A percentile compares a stretch with the other conserved stretches of the same genome.
These are phyloP conservation scores for Ursus arctos DNA, from an alignment of 2,113 vertebrate species.

Conservation along the genomic window DNA sequence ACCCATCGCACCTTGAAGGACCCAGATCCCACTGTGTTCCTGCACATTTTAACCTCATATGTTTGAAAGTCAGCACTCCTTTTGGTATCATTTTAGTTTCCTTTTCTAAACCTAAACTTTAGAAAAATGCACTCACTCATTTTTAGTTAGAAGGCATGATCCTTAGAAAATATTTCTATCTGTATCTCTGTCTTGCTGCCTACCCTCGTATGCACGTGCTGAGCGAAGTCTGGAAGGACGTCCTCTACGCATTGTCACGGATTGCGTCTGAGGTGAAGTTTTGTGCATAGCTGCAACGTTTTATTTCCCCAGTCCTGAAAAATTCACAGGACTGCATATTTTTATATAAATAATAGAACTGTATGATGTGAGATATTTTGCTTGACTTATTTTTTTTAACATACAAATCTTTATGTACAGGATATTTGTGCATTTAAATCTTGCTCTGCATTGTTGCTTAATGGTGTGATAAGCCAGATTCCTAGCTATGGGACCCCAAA, in stretches of 20 bases:
- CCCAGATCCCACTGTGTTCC: too few species aligned
- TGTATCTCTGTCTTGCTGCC: background rate
- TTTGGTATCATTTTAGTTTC: background rate
- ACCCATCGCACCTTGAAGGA: too few species aligned
- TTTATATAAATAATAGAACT: background rate
- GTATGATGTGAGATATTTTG: background rate
- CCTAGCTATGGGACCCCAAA: background rate
- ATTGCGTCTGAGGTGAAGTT: background rate
- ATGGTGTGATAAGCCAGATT: accelerated
- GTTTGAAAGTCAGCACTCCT: background rate
- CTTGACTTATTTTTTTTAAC: background rate
- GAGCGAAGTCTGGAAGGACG: too few species aligned
- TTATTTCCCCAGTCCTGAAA: too few species aligned
- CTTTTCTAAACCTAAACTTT: background rate
- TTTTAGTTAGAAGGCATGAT: background rate
- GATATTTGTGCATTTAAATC: background rate
- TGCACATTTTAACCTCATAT: background rate
- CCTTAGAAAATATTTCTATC: background rate
- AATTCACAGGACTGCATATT: too few species aligned
- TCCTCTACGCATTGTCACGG: accelerated
- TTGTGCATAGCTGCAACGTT: too few species aligned
- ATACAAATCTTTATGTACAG: background rate
- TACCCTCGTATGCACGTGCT: accelerated
- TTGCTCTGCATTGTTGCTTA: background rate
- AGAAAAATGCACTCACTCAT: background rate